phyloP scores from a whole-genome alignment of 2,888 invertebrate genomes.

The Lasiommata megera region DNA sequence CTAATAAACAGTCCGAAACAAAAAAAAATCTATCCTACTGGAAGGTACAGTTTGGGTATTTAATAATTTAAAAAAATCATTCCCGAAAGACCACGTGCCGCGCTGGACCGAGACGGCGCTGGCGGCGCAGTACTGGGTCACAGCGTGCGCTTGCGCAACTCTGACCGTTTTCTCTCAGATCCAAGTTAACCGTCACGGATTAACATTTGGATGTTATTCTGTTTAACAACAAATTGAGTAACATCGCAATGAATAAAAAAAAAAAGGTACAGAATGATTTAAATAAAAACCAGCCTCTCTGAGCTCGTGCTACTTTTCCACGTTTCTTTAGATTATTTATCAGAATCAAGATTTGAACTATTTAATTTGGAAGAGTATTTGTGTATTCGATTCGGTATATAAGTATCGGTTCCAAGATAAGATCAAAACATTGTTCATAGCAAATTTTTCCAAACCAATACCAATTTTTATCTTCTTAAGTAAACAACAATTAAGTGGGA shows the following conservation, averaged over 20 bases:
- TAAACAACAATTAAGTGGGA: too few species aligned
- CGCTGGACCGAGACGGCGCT: conserved; percentile 60
- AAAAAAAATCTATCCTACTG: too few species aligned
- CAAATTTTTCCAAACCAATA: too few species aligned
- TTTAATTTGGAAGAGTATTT: too few species aligned
- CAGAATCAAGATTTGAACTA: too few species aligned
- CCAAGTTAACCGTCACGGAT: conserved; percentile 20
- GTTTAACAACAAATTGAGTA: conserved; percentile 9
- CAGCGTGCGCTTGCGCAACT: conserved; percentile 47
- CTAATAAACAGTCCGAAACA: too few species aligned
- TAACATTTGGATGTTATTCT: conserved; percentile 10
- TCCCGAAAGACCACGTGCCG: conserved; percentile 58
- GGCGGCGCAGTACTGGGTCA: conserved; percentile 45
- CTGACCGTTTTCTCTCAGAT: conserved; percentile 31
- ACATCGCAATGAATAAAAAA: neutral
- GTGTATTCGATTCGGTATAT: too few species aligned
- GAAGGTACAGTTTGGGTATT: neutral
- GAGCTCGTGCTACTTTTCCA: neutral
- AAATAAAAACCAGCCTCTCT: neutral
- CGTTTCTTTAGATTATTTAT: too few species aligned
- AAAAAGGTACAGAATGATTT: neutral
- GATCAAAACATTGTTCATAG: too few species aligned
- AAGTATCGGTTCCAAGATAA: too few species aligned
- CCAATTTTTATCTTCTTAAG: too few species aligned
- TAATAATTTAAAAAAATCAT: neutral